A percentile compares a stretch with the other conserved stretches of the same genome.
phyloP scores from a whole-genome alignment of 2,797 vertebrate genomes.

The Triplophysa yarkandensis region DNA sequence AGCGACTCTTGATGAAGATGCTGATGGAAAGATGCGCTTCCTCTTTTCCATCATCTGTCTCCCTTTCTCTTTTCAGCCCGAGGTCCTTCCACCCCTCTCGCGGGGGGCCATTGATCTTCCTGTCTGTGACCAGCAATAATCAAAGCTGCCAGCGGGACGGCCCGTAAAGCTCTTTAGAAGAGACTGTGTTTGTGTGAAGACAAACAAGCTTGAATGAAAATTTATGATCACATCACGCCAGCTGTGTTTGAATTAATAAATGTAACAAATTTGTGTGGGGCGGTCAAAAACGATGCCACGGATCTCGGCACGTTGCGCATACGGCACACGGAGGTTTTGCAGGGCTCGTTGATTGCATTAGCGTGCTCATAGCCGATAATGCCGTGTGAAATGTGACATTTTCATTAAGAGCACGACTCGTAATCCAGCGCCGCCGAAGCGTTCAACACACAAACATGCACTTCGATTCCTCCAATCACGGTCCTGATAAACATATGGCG shows the following conservation, averaged over 20 bases:
- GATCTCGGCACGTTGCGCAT: background rate
- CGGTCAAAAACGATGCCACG: background rate
- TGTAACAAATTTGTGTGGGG: background rate
- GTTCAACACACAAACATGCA: constrained; percentile 20
- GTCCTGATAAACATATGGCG: constrained; percentile 38
- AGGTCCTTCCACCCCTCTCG: constrained; percentile 33
- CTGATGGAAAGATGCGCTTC: constrained; percentile 33
- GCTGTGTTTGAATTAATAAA: constrained; percentile 7
- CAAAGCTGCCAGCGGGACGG: constrained; percentile 42
- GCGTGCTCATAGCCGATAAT: background rate
- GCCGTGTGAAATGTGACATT: constrained; percentile 10
- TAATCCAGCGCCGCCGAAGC: constrained; percentile 19
- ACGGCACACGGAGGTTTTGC: background rate
- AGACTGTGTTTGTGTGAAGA: constrained; percentile 11
- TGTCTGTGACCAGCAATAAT: constrained; percentile 34
- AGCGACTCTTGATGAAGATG: constrained; percentile 48
- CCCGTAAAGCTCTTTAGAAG: constrained; percentile 18
- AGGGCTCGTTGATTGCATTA: constrained; percentile 11
- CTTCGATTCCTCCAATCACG: constrained; percentile 21
- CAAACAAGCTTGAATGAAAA: constrained; percentile 11
- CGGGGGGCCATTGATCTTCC: constrained; percentile 22
- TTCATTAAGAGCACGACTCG: background rate
- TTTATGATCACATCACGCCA: background rate
- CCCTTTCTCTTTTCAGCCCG: constrained; percentile 28
- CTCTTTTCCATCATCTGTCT: constrained; percentile 40